Evolutionary conservation across 1,140 invertebrate species (phyloP).

Genomic region (Drosophila leontia): DNA sequence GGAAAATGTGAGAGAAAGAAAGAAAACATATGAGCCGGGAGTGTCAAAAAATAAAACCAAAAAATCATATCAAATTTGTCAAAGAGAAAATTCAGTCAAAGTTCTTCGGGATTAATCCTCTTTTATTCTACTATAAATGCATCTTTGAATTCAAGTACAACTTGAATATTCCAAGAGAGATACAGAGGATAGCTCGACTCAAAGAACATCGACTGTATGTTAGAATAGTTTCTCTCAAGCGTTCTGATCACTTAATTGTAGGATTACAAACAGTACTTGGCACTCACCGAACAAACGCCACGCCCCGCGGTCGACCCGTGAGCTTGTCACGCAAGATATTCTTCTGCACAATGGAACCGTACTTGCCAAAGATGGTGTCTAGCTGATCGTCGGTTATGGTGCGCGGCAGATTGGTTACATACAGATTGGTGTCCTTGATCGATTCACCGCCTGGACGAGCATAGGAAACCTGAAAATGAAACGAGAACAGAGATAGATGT

Average conservation of each 20-base stretch:
- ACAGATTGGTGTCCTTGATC: constrained; percentile 97
- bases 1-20: constrained; percentile 19
- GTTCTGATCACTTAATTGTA: background rate
- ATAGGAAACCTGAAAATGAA: constrained; percentile 90
- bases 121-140: background rate
- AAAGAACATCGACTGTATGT: constrained; percentile 9
- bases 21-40: constrained; percentile 16
- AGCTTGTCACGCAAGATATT: constrained; percentile 95
- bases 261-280: background rate
- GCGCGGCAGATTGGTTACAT: constrained; percentile 96
- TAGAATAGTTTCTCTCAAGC: background rate
- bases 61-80: constrained; percentile 4
- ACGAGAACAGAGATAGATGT: background rate
- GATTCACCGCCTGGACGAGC: constrained; percentile 95
- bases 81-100: constrained; percentile 10
- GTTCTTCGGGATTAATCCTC: background rate
- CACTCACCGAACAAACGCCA: constrained; percentile 95
- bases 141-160: background rate
- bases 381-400: constrained; percentile 93
- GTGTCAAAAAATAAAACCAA: constrained; percentile 8
- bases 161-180: background rate
- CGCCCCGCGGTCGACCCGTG: constrained; percentile 93
- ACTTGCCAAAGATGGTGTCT: constrained; percentile 93
- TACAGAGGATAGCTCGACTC: background rate
- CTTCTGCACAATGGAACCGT: constrained; percentile 95